Evolutionary conservation across 2,797 vertebrate species (phyloP).

Genomic region (Ctenochaetus hawaiiensis): DNA sequence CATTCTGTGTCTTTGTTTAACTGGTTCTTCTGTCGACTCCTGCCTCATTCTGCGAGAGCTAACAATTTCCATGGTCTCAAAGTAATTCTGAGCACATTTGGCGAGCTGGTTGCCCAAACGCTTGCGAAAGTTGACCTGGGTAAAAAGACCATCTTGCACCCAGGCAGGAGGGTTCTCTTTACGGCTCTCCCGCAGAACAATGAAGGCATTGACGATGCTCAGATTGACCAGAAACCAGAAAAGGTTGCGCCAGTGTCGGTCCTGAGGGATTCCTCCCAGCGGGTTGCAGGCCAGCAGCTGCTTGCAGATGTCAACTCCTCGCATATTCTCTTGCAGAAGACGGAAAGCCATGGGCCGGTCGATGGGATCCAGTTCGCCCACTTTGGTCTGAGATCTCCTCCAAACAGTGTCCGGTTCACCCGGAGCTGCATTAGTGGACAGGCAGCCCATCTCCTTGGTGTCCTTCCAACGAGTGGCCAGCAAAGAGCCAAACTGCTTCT

Average conservation of each 20-base stretch:
- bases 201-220: constrained; percentile 86
- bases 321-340: constrained; percentile 88
- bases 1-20: constrained; percentile 75
- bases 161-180: constrained; percentile 82
- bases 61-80: constrained; percentile 39
- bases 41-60: not conserved
- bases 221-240: constrained; percentile 88
- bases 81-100: constrained; percentile 73
- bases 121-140: constrained; percentile 83
- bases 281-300: constrained; percentile 87
- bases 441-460: constrained; percentile 85
- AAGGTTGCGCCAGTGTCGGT: constrained; percentile 84
- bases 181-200: constrained; percentile 84
- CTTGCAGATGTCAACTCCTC: constrained; percentile 88
- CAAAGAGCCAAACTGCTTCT: constrained; percentile 77
- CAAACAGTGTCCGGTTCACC: constrained; percentile 81
- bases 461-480: constrained; percentile 87
- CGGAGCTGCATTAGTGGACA: constrained; percentile 81
- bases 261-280: constrained; percentile 79
- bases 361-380: constrained; percentile 77
- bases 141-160: constrained; percentile 85
- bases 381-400: constrained; percentile 80
- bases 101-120: constrained; percentile 84
- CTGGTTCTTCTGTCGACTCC: not conserved
- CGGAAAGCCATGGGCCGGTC: constrained; percentile 83